phyloP scores from a whole-genome alignment of 2,113 vertebrate genomes.

The Lates calcarifer region DNA sequence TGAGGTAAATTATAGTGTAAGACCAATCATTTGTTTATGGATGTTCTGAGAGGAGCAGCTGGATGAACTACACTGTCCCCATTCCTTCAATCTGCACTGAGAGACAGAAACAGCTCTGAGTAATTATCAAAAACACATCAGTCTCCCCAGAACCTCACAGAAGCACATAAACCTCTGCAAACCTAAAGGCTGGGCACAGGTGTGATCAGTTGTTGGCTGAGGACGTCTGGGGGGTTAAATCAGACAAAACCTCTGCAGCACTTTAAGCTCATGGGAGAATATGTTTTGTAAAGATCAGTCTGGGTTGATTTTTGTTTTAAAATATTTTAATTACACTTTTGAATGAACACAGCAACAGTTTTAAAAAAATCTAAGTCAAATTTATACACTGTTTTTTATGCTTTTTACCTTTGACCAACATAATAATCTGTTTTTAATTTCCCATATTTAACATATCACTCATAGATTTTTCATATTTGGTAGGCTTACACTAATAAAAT shows the following conservation, averaged over 20 bases:
- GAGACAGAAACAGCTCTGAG: background rate
- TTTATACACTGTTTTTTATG: background rate
- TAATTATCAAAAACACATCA: background rate
- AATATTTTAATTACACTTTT: background rate
- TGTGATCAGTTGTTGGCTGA: conserved; percentile 23
- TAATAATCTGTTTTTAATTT: conserved; percentile 15
- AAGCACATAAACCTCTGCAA: background rate
- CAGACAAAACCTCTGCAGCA: conserved; percentile 18
- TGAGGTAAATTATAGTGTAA: background rate
- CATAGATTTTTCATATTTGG: conserved; percentile 4
- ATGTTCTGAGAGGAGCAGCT: conserved; percentile 8
- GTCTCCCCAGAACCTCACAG: background rate
- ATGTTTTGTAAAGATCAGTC: background rate
- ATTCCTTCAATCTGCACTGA: background rate
- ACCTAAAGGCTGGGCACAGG: conserved; percentile 34
- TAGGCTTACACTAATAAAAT: conserved; percentile 6
- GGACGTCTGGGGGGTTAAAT: conserved; percentile 21
- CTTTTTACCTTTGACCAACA: background rate
- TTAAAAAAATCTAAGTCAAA: no score
- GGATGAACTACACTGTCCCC: background rate
- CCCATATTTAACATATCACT: conserved; percentile 25
- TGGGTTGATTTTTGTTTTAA: background rate
- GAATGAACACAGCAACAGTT: no score
- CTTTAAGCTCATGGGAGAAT: conserved; percentile 7
- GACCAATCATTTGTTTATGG: background rate